Evolutionary conservation across 2,113 vertebrate species (phyloP), one percentile per base, ranked within the genome.

Genomic region (Larimichthys polyactis): DNA sequence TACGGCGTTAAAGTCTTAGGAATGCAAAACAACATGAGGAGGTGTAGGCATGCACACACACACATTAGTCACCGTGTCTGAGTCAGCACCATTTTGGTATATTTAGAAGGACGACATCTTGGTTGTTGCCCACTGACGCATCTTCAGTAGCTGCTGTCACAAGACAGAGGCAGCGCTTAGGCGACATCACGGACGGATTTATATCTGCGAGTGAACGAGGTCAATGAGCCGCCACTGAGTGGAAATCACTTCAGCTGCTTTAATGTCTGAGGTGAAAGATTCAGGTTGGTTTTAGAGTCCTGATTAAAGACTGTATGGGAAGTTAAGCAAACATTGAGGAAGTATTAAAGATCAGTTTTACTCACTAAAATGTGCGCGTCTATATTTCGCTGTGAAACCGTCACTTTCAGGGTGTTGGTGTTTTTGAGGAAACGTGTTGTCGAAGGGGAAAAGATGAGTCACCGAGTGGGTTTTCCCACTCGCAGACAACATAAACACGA

Each of bases 71-170:
- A 88, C 64, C 11, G 60, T 8, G 58, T 10, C 58, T 81, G 75
- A 89, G 75, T 84, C 83, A 86, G 80, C 51, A 6, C 2, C 67
- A 58, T 68, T 68, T 67, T 7, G 60, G 29, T 87, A 73, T 84
- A 87, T 92, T 88, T 88, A 87, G 83, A 52, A 70, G 49, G 51
- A 51, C 20, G 22, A 46, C 75, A 78, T 83, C 75, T 81, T 17
- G 64, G 69, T 20, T 3, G 44, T 64, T 10, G 67, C 51, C 52
- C 29, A 29, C 74, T 75, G 74, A 83, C 22, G 11, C 68, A 8
- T 60, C 5, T 19, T 68, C 48, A 40, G 65, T 32, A 46, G 77
- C 76, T 70, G 67, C 55, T 62, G 75, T 79, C 29, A 79, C 46
- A n/a, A 54, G 71, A 59, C 12, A 10, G 51, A 27, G 11, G 49